Conservation (phyloP, 2,797 vertebrate species). For the Acropternis orthonyx region DNA sequence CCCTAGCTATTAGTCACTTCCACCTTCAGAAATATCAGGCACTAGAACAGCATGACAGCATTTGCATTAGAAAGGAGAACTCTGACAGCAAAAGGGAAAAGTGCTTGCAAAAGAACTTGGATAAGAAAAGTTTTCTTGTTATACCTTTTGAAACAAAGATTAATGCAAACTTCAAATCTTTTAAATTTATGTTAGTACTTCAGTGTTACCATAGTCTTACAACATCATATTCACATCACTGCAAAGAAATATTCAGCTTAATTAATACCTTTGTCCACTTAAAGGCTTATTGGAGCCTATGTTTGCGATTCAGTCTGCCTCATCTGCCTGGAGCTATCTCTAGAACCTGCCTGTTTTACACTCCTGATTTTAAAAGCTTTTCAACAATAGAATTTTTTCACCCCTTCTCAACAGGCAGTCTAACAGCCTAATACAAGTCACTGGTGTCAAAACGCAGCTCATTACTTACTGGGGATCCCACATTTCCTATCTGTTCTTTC, state of each 20-base stretch:
- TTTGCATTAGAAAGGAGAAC: background rate
- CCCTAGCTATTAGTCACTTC: slow-evolving; percentile 50
- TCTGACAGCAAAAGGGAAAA: background rate
- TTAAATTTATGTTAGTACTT: background rate
- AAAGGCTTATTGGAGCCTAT: background rate
- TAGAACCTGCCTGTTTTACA: background rate
- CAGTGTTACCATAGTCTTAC: background rate
- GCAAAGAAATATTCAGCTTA: background rate
- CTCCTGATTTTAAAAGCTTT: background rate
- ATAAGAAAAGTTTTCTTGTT: background rate
- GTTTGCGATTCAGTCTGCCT: background rate
- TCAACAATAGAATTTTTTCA: background rate
- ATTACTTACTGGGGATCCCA: background rate
- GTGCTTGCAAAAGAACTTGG: background rate
- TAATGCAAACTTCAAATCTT: background rate
- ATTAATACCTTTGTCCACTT: slow-evolving; percentile 1
- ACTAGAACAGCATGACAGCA: rapidly evolving
- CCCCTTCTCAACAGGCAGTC: background rate
- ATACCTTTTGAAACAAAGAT: background rate
- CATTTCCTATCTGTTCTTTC: background rate
- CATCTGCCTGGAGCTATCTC: background rate
- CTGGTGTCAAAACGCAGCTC: background rate
- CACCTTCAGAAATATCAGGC: slow-evolving; percentile 27
- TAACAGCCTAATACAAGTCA: background rate
- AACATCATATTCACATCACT: background rate